Evolutionary conservation across 2,113 vertebrate species (phyloP), one percentile per base, ranked within the genome.

Genomic region (Perca schrenkii): DNA sequence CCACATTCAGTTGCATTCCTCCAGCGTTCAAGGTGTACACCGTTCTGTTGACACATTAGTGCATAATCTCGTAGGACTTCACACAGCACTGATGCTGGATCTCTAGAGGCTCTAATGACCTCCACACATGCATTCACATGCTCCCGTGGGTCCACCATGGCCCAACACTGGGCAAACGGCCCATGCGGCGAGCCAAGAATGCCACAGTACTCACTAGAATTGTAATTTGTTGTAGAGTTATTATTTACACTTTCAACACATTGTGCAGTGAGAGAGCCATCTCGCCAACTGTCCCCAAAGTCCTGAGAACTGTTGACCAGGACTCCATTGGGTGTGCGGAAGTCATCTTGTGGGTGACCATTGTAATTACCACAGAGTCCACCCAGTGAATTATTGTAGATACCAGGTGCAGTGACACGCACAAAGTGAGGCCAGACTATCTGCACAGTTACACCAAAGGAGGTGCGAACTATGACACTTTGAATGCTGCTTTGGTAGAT

Each of bases 261-360:
- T 11, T 76, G 25, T 6, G 86, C 85, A 19, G 77, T 63, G 0
- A 94, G 80, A 15, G 89, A 88, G 1, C 94, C 93, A 31, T 22
- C 73, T 62, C 93, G 75, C 94, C 94, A 95, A 0, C 94, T 95
- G 85, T 95, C 90, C 3, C 92, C 93, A 87, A 95, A 95, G 0
- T 2, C 60, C 21, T 88, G 86, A 17, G 92, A 72, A 50, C 57
- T 86, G n/a, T 78, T 54, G 0, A 90, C 58, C 28, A 90, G 56
- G 15, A 69, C 15, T 7, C 92, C 91, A 1, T 5, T 86, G 8
- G 92, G 92, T 16, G 85, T 92, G 8, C 13, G 49, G 61, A 94
- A 93, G 21, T 95, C 94, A 6, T 95, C 94, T 0, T 43, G 4
- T 0, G 1, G 74, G 1, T 66, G 17, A 34, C 85, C 82, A 62